Percentiles rank a stretch among this genome's conserved stretches.
Conservation (phyloP, 2,797 vertebrate genomes). For the Mormyrus proboscirostris region DNA sequence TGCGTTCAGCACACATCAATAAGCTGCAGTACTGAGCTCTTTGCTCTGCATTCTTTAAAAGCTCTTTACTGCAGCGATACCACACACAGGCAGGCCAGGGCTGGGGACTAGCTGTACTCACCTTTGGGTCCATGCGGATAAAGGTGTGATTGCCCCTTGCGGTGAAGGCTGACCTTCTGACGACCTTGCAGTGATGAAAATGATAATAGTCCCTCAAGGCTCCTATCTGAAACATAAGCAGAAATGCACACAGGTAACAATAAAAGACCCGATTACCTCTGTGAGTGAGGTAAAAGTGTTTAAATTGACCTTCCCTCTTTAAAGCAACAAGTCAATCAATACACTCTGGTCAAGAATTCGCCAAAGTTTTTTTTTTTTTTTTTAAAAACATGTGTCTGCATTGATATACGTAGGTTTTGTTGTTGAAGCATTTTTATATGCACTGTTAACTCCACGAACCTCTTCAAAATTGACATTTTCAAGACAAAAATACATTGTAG, state of each 20-base stretch:
- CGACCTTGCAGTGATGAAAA: constrained; percentile 81
- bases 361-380: not conserved
- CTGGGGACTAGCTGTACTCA: not conserved
- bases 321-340: not conserved
- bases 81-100: not conserved
- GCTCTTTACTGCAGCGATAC: not conserved
- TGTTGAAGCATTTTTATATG: not conserved
- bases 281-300: not conserved
- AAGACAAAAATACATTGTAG: not conserved
- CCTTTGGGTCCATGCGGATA: constrained; percentile 11
- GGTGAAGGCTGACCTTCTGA: constrained; percentile 70
- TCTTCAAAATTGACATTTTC: not conserved
- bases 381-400: not conserved
- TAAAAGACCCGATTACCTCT: not conserved
- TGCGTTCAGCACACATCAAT: not conserved
- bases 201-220: constrained; percentile 81
- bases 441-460: not conserved
- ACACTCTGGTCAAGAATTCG: not conserved
- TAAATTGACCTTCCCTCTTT: not conserved
- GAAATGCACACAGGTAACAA: not conserved
- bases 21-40: not conserved
- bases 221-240: constrained; percentile 66
- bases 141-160: constrained; percentile 41
- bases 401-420: not conserved
- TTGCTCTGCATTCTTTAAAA: not conserved